Conservation (phyloP, 1,140 invertebrate genomes). For the Ceratoteleas bidentatus region DNA sequence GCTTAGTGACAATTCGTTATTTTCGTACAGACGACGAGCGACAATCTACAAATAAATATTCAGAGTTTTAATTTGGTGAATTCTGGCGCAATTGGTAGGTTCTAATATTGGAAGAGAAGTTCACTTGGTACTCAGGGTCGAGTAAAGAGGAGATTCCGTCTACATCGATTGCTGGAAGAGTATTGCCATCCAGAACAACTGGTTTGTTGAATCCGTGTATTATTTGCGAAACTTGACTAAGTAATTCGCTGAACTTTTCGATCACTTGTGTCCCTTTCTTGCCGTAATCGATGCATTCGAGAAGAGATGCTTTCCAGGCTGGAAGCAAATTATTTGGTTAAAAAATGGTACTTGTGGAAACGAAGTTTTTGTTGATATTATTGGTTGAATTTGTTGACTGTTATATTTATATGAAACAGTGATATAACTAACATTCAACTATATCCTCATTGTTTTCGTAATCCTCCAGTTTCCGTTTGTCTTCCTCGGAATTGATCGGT, state of each 20-base stretch:
- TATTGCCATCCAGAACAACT: constrained; percentile 13
- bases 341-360: neutral
- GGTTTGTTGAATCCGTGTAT: constrained; percentile 1
- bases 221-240: constrained; percentile 6
- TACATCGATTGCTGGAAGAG: constrained; percentile 9
- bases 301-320: constrained; percentile 10
- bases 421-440: constrained; percentile 35
- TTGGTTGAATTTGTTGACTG: too few relatives aligned
- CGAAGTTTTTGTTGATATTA: too few relatives aligned
- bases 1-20: too few relatives aligned
- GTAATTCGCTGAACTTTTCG: neutral
- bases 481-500: constrained; percentile 28
- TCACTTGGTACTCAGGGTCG: constrained; percentile 27
- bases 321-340: constrained; percentile 4
- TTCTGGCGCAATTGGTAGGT: too few relatives aligned
- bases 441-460: constrained; percentile 41
- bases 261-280: neutral
- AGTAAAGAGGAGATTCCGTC: constrained; percentile 11
- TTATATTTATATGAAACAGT: too few relatives aligned
- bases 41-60: too few relatives aligned
- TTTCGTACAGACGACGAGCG: too few relatives aligned
- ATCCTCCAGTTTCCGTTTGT: constrained; percentile 35
- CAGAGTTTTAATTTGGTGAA: too few relatives aligned
- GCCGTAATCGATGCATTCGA: constrained; percentile 2
- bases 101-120: too few relatives aligned